Base-by-base conservation (phyloP, 1,140 invertebrate species). In the Holcopasites calliopsidis region DNA sequence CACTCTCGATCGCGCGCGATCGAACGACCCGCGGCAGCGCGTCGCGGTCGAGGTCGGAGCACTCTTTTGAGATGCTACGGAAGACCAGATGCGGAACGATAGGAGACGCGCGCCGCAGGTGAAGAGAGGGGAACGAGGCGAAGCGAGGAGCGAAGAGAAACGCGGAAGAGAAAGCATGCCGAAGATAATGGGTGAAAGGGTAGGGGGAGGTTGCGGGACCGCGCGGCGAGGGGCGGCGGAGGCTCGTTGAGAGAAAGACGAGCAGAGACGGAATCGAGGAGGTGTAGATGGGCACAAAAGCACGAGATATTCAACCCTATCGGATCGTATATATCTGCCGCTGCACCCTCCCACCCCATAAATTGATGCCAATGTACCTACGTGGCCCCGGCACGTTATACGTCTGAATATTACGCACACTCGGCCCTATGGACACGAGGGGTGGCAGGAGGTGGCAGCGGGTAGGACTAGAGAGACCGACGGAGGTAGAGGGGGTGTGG, bases 371-470 rank as follows among this genome's bases (percentile, higher is more conserved):
- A 88, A 88, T 87, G 86, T 87, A 87, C 83, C 86, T 86, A 88
- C 87, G 83, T 83, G 88, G 83, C 84, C 86, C 77, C 82, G 83
- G 85, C 85, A 85, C 86, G 85, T 86, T 87, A 86, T 87, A 87
- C 87, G 85, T 89, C 87, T 89, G 87, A 88, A 90, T 89, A 90
- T 89, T 89, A 89, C 87, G 83, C 88, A 87, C 84, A 88, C 87
- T 83, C 82, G 80, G 72, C 76, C 70, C 72, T 76, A 74, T 75
- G 73, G 73, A 75, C 65, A 76, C 72, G 42, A 28, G 58, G 74
- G 74, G 58, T 40, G 64, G 65, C 54, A 49, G 35, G 49, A 57
- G 57, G 74, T 54, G 57, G 66, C 54, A 52, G 47, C 23, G 55
- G 65, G 74, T 61, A 62, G 72, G 54, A 68, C 54, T 69, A 60